These are phyloP conservation scores for Phasia obesa DNA, from an alignment of 2,888 invertebrate species.

Conservation along the genomic window DNA sequence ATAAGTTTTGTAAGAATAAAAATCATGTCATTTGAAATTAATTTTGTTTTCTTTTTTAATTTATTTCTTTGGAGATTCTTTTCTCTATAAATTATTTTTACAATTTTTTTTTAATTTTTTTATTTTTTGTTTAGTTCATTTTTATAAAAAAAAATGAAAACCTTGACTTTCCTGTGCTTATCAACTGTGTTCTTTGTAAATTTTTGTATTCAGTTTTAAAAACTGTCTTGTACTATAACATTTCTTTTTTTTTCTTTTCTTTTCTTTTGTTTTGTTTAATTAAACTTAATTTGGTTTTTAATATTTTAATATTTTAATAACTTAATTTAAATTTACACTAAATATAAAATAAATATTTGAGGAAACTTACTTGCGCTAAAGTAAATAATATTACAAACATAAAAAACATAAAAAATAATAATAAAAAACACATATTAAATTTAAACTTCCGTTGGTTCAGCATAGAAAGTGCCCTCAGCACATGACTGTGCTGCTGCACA, in stretches of 20 bases:
- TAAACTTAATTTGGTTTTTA: constrained; percentile 19
- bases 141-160: constrained; percentile 42
- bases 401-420: background rate
- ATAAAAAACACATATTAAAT: constrained; percentile 10
- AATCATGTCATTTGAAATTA: no score
- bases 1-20: no score
- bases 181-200: no score
- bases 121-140: constrained; percentile 20
- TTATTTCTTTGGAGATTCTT: constrained; percentile 10
- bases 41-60: background rate
- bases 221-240: constrained; percentile 52
- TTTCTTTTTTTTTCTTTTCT: constrained; percentile 18
- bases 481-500: constrained; percentile 79
- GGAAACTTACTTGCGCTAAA: constrained; percentile 24
- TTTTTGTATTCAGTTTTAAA: constrained; percentile 42
- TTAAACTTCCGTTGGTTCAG: constrained; percentile 80
- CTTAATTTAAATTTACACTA: background rate
- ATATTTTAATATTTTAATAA: constrained; percentile 15
- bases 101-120: background rate
- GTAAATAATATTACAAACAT: background rate
- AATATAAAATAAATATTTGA: constrained; percentile 1
- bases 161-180: constrained; percentile 56
- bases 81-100: constrained; percentile 10
- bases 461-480: constrained; percentile 74
- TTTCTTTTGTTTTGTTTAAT: background rate